phyloP scores from a whole-genome alignment of 2,888 invertebrate genomes.

The Tortricodes alternella region DNA sequence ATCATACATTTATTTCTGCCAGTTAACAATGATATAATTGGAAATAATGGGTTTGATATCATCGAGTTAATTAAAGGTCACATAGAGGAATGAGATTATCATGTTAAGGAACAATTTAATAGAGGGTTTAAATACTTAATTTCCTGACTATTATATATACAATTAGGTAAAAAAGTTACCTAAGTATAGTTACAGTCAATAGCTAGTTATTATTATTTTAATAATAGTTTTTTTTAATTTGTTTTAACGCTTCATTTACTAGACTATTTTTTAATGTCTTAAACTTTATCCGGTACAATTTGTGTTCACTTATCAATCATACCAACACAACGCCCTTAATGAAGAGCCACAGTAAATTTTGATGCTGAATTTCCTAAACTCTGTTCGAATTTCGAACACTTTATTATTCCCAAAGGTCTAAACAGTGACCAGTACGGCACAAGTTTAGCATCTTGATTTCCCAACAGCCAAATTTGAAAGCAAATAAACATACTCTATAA shows the following conservation, averaged over 20 bases:
- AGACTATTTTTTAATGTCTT: not conserved
- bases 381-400: conserved; percentile 41
- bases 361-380: conserved; percentile 40
- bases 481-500: conserved; percentile 54
- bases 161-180: not conserved
- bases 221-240: not conserved
- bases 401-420: conserved; percentile 50
- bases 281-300: not conserved
- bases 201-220: not conserved
- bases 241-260: not conserved
- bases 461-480: conserved; percentile 68
- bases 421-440: conserved; percentile 55
- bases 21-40: conserved; percentile 22
- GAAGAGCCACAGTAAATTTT: conserved; percentile 15
- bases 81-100: no score
- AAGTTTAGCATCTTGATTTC: conserved; percentile 75
- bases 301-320: not conserved
- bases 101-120: no score
- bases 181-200: not conserved
- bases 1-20: conserved; percentile 1
- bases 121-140: no score
- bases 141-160: no score
- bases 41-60: not conserved
- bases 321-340: conserved; percentile 2
- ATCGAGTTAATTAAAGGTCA: conserved; percentile 10